Conservation (phyloP, 2,888 invertebrate species). For the Protula sp. region DNA sequence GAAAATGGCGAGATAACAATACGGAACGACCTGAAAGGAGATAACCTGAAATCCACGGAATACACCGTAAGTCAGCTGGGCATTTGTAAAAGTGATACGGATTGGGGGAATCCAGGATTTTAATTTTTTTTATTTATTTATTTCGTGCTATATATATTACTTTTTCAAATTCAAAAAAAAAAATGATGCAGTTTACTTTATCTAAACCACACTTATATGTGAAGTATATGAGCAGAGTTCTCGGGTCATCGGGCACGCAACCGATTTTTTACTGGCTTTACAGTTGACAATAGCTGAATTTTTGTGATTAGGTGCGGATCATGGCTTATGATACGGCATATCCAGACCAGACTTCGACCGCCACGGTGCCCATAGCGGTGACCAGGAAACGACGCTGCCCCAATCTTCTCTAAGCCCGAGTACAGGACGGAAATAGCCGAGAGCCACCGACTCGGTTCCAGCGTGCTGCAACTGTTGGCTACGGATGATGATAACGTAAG, state of each 20-base stretch:
- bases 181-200: no score
- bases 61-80: slow-evolving; percentile 24
- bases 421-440: slow-evolving; percentile 31
- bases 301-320: slow-evolving; percentile 20
- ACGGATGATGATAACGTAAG: slow-evolving; percentile 25
- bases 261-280: no score
- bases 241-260: no score
- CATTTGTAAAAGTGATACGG: no score
- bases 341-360: slow-evolving; percentile 21
- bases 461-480: slow-evolving; percentile 33
- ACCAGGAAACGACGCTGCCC: slow-evolving; percentile 30
- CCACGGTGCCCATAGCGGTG: slow-evolving; percentile 24
- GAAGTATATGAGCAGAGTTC: no score
- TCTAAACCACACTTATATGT: no score
- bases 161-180: no score
- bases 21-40: slow-evolving; percentile 24
- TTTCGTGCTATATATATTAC: no score
- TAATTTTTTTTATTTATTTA: no score
- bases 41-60: slow-evolving; percentile 24
- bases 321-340: slow-evolving; percentile 23
- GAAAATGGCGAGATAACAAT: slow-evolving; percentile 30
- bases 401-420: slow-evolving; percentile 28
- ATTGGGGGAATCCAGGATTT: no score
- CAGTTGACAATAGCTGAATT: no score
- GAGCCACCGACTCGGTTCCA: slow-evolving; percentile 30